Percentiles rank a stretch among this genome's conserved stretches.
Evolutionary conservation across 2,888 invertebrate genomes (phyloP).

Genomic region (Encarsia formosa): DNA sequence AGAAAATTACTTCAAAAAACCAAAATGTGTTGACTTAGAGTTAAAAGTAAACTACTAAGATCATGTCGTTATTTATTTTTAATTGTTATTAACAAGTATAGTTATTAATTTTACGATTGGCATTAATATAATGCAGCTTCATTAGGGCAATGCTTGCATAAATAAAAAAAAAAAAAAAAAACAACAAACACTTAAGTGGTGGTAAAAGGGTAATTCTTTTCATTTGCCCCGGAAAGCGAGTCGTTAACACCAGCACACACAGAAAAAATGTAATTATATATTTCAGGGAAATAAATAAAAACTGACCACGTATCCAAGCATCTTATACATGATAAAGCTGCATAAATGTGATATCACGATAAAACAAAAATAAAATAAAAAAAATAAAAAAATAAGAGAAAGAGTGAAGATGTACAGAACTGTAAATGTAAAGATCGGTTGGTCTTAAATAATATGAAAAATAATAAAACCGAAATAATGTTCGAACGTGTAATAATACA

Average conservation of each 20-base stretch:
- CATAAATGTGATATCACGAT: slow-evolving; percentile 28
- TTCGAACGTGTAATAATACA: slow-evolving; percentile 35
- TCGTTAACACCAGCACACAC: too few species aligned
- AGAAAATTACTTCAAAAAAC: too few species aligned
- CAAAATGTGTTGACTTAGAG: too few species aligned
- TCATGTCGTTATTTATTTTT: slow-evolving; percentile 22
- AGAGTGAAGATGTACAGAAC: slow-evolving; percentile 18
- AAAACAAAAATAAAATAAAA: slow-evolving; percentile 2
- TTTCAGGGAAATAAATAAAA: not conserved
- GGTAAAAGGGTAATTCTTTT: slow-evolving; percentile 2
- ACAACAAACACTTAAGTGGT: not conserved
- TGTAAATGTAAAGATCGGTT: slow-evolving; percentile 15
- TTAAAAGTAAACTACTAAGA: too few species aligned
- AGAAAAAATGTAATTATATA: too few species aligned
- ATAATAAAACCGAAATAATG: slow-evolving; percentile 35
- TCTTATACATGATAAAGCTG: slow-evolving; percentile 5
- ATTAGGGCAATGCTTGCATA: too few species aligned
- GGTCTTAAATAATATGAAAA: too few species aligned
- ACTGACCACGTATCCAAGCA: slow-evolving; percentile 8
- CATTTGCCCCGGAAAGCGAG: slow-evolving; percentile 26
- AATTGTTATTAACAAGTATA: slow-evolving; percentile 19
- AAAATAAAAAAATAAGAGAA: slow-evolving; percentile 2
- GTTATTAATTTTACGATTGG: slow-evolving; percentile 18
- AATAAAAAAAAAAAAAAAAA: too few species aligned
- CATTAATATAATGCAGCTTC: slow-evolving; percentile 11